Evolutionary conservation across 2,888 invertebrate species (phyloP), one percentile per base, ranked within the genome.

Genomic region (Thymelicus sylvestris): DNA sequence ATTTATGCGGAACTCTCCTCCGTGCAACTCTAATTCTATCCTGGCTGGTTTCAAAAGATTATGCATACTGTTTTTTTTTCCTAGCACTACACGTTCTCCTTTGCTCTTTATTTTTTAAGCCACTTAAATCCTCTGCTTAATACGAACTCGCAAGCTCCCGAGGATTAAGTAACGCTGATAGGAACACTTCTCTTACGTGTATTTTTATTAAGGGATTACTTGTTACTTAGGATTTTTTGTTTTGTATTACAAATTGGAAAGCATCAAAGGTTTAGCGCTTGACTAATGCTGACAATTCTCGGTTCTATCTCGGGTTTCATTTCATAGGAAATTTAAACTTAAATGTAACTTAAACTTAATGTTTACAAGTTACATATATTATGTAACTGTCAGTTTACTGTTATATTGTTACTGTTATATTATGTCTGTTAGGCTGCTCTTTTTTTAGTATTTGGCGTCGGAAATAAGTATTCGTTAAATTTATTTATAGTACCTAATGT

Each of bases 21-120:
- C 2, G 4, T 12, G 44, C 44, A 12, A 12, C 10, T 1, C 12
- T 12, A 4, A 41, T 41, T 61, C 39, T 44, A 39, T 57, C 38
- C 8, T 38, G 50, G 13, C 64, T 39, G 64, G 63, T 64, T 50
- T 44, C 19, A 55, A 65, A 19, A 65, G 65, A 55, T 64, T 52
- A 50, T 65, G 65, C 65, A 55, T 65, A 24, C 41, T 39, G 65
- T 41, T 65, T 63, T 48, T 63, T 48, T 55, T 63, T 7, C 63
- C 38, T 44, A 41, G 41, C 64, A 41, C 55, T 55, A 41, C 65
- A 41, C 65, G 55, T 41, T 55, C 12, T 7, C 41, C 55, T 65
- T 55, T 31, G 15, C 13, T 52, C 15, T 65, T 55, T 65, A 39
- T 41, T 65, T 65, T 64, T 65, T 65, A 24, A 65, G 39, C 39